phyloP scores from a whole-genome alignment of 2,888 invertebrate genomes.

The Cephus nigrinus region DNA sequence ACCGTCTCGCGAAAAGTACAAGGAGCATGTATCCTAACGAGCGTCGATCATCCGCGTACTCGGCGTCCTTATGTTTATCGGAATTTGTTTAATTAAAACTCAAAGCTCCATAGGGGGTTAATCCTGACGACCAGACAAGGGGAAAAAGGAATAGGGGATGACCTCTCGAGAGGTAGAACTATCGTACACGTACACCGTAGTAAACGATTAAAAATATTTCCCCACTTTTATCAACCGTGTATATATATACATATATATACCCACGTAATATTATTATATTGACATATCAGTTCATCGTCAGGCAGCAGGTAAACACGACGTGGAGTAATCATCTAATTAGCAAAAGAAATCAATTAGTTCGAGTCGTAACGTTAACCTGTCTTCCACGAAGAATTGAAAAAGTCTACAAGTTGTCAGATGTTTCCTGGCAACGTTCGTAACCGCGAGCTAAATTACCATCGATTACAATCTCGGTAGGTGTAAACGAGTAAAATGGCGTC shows the following conservation, averaged over 20 bases:
- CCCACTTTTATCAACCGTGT: background rate
- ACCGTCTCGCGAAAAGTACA: conserved; percentile 22
- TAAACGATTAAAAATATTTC: background rate
- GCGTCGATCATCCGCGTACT: conserved; percentile 47
- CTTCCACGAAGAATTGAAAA: background rate
- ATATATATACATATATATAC: background rate
- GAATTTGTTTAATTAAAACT: conserved; percentile 48
- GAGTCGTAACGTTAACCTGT: background rate
- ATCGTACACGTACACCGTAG: background rate
- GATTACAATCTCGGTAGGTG: conserved; percentile 41
- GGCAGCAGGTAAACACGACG: background rate
- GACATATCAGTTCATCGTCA: background rate
- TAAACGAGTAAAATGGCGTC: conserved; percentile 45
- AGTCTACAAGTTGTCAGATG: background rate
- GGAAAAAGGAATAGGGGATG: background rate
- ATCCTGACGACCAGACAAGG: background rate
- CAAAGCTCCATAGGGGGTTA: background rate
- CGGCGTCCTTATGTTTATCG: conserved; percentile 45
- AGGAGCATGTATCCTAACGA: conserved; percentile 44
- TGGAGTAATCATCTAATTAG: background rate
- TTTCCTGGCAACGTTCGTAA: background rate
- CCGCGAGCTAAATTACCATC: background rate
- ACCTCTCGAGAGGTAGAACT: background rate
- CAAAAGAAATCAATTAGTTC: background rate
- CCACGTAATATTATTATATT: background rate